A percentile compares a stretch with the other conserved stretches of the same genome.
phyloP scores from a whole-genome alignment of 2,888 invertebrate genomes.

The Lochmaea crataegi region DNA sequence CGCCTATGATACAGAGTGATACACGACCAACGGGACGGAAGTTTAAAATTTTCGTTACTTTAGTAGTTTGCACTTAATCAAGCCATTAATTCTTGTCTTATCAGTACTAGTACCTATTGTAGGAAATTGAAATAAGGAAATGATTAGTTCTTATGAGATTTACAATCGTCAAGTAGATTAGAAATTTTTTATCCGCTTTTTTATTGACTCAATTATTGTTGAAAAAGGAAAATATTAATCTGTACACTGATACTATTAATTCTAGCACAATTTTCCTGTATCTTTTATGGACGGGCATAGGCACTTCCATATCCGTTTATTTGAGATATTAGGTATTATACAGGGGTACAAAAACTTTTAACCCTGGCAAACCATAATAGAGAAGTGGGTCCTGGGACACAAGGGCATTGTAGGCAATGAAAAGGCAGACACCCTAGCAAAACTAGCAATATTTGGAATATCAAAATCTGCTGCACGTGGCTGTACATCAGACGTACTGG shows the following conservation, averaged over 20 bases:
- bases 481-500: too few species aligned
- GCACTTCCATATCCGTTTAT: too few species aligned
- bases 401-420: too few species aligned
- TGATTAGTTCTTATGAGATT: background rate
- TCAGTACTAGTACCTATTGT: conserved; percentile 1
- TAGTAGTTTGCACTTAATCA: background rate
- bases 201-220: background rate
- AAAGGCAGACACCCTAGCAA: too few species aligned
- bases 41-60: background rate
- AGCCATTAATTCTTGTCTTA: conserved; percentile 1
- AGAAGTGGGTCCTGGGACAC: too few species aligned
- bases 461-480: too few species aligned
- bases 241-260: background rate
- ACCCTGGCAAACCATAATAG: too few species aligned
- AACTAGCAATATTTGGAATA: too few species aligned
- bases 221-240: background rate
- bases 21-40: too few species aligned
- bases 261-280: background rate
- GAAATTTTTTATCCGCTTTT: background rate
- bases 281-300: background rate
- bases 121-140: background rate
- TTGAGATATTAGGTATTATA: too few species aligned
- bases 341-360: too few species aligned
- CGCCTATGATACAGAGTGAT: too few species aligned
- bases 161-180: background rate